Conservation (phyloP, 2,113 vertebrate genomes). For the Oncorhynchus clarkii region DNA sequence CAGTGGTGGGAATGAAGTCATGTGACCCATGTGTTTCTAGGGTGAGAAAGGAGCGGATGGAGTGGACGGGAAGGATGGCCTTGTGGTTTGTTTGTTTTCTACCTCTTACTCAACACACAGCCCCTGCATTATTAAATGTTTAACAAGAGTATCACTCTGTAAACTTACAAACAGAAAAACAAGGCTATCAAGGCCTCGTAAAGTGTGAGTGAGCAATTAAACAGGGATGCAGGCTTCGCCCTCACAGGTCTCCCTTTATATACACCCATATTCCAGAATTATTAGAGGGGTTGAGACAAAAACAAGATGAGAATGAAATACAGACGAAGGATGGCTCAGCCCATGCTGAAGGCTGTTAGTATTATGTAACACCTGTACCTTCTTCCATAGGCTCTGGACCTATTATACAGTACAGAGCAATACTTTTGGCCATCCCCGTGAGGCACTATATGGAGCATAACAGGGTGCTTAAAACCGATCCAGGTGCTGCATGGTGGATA, state of each 20-base stretch:
- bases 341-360: too few species aligned
- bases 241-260: background rate
- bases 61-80: constrained; percentile 9
- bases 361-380: too few species aligned
- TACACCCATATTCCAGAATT: background rate
- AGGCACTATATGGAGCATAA: too few species aligned
- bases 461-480: too few species aligned
- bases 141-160: background rate
- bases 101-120: background rate
- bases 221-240: too few species aligned
- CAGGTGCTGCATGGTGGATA: too few species aligned
- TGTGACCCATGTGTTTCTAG: constrained; percentile 10
- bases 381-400: too few species aligned
- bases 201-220: background rate
- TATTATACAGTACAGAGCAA: too few species aligned
- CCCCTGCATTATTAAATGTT: background rate
- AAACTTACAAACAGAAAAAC: background rate
- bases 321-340: background rate
- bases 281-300: background rate
- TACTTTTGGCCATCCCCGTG: too few species aligned
- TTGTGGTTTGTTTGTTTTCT: constrained; percentile 3
- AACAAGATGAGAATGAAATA: background rate
- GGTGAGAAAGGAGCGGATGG: constrained; percentile 18
- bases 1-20: background rate
- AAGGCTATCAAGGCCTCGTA: background rate